phyloP scores from a whole-genome alignment of 1,140 invertebrate genomes.

The Oncopodura yosiiana region DNA sequence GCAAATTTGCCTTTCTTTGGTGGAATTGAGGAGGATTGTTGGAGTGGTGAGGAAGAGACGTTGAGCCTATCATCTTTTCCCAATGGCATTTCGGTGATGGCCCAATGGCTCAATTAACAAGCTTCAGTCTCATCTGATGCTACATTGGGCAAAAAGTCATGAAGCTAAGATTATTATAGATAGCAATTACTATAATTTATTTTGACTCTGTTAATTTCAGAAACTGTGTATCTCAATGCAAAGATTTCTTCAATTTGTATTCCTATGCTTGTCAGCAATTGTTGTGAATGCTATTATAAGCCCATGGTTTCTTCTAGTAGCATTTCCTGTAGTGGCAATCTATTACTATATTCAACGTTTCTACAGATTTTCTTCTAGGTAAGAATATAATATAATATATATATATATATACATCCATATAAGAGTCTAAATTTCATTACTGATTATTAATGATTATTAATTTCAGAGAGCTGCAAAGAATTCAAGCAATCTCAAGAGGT shows the following conservation, averaged over 20 bases:
- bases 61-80: too few species aligned
- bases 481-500: slow-evolving; percentile 52
- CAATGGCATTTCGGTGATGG: too few species aligned
- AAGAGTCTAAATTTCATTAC: not conserved
- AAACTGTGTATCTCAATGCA: slow-evolving; percentile 66
- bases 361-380: slow-evolving; percentile 61
- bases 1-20: too few species aligned
- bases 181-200: not conserved
- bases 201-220: slow-evolving; percentile 42
- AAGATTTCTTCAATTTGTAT: slow-evolving; percentile 57
- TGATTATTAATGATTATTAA: not conserved
- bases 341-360: slow-evolving; percentile 61
- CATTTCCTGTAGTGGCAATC: slow-evolving; percentile 52
- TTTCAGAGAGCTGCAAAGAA: slow-evolving; percentile 57
- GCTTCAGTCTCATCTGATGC: too few species aligned
- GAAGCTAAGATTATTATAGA: not conserved
- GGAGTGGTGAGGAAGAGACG: too few species aligned
- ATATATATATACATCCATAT: slow-evolving; percentile 9
- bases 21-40: too few species aligned
- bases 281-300: slow-evolving; percentile 59
- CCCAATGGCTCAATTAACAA: too few species aligned
- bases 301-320: slow-evolving; percentile 58
- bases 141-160: too few species aligned
- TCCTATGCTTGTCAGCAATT: slow-evolving; percentile 61
- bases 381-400: slow-evolving; percentile 28